phyloP scores from a whole-genome alignment of 2,113 vertebrate species.

The Pongo abelii region DNA sequence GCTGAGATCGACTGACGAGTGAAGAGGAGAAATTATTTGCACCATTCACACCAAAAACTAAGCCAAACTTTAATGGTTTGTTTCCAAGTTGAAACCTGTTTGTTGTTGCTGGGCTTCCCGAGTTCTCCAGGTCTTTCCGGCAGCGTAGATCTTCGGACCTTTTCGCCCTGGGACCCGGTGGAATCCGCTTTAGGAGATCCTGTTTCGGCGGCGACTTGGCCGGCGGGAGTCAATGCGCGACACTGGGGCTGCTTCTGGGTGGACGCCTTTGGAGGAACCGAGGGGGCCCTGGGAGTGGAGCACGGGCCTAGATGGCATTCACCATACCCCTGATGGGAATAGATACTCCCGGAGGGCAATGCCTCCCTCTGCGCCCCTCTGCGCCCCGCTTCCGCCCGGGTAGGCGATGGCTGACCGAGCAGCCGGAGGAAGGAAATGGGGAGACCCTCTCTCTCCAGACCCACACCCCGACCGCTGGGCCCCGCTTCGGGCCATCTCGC shows the following conservation, averaged over 20 bases:
- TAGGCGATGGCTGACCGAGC: accelerated
- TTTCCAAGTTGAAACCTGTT: not conserved
- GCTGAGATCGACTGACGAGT: not conserved
- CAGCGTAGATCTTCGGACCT: not conserved
- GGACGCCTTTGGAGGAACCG: not conserved
- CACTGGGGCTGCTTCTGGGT: not conserved
- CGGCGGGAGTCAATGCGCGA: no score
- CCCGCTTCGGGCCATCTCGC: no score
- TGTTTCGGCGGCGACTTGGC: not conserved
- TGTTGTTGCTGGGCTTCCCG: not conserved
- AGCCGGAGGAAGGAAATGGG: not conserved
- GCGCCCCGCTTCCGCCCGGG: not conserved
- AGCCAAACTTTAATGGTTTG: not conserved
- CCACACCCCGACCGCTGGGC: accelerated
- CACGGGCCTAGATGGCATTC: not conserved
- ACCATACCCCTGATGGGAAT: not conserved
- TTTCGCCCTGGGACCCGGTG: no score
- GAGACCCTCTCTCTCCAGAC: accelerated
- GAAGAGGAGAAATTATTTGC: not conserved
- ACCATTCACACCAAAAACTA: not conserved
- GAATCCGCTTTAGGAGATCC: not conserved
- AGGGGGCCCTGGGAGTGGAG: not conserved
- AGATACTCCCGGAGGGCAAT: not conserved
- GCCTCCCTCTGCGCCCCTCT: not conserved
- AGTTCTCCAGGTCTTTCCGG: not conserved